Evolutionary conservation across 2,113 vertebrate genomes (phyloP).

Genomic region (Manacus vitellinus): DNA sequence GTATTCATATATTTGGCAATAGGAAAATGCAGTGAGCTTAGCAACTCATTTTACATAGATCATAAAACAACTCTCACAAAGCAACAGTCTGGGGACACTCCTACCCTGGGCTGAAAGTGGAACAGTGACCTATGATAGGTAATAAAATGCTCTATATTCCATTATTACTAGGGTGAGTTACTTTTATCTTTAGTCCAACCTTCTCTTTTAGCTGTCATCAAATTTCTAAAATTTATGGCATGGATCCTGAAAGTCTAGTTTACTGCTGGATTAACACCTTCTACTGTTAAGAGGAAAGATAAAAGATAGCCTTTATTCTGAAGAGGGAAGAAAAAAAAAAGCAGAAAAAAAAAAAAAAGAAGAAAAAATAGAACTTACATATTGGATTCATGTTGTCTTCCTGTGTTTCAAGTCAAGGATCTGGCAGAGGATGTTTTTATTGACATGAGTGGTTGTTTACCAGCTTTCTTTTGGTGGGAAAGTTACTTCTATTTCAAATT

Average conservation of each 20-base stretch:
- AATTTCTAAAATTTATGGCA: not conserved
- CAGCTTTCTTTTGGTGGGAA: not conserved
- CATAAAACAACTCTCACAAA: not conserved
- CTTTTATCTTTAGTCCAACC: not conserved
- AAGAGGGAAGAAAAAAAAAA: not conserved
- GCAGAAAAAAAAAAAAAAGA: not conserved
- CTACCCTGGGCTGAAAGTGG: not conserved
- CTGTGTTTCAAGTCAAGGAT: not conserved
- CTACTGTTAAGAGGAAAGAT: not conserved
- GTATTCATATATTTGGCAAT: not conserved
- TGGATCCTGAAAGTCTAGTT: not conserved
- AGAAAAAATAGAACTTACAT: not conserved
- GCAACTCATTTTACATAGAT: not conserved
- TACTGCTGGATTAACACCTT: not conserved
- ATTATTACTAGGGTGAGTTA: not conserved
- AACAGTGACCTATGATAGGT: not conserved
- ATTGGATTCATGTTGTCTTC: not conserved
- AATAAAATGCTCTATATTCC: constrained; percentile 26
- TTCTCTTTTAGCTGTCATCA: not conserved
- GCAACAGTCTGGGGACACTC: not conserved
- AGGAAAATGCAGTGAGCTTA: not conserved
- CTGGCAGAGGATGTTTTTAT: not conserved
- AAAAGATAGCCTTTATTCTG: not conserved
- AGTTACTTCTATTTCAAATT: not conserved
- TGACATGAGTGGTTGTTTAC: accelerated